Evolutionary conservation across 2,113 vertebrate species (phyloP).

Genomic region (Chrysochloris asiatica): DNA sequence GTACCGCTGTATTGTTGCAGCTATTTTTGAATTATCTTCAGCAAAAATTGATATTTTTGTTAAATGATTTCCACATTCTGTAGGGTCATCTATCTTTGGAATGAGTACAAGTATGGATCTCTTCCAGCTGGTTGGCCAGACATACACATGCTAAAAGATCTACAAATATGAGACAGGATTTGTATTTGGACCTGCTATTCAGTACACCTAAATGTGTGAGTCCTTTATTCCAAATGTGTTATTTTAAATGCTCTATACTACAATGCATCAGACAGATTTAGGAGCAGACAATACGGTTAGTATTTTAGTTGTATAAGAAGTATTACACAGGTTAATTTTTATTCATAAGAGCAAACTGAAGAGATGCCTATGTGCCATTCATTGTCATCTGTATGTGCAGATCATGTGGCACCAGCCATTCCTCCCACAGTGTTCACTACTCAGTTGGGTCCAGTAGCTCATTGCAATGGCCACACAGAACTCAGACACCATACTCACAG

Average conservation of each 20-base stretch:
- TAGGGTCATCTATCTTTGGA: too few relatives aligned
- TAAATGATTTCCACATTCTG: too few relatives aligned
- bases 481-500: too few relatives aligned
- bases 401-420: too few relatives aligned
- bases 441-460: too few relatives aligned
- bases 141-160: not conserved
- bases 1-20: too few relatives aligned
- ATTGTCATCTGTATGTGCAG: not conserved
- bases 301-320: not conserved
- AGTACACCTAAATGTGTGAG: not conserved
- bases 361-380: not conserved
- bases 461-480: too few relatives aligned
- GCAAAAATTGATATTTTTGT: too few relatives aligned
- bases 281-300: not conserved
- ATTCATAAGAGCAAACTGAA: not conserved
- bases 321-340: not conserved
- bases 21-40: too few relatives aligned
- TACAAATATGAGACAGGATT: not conserved
- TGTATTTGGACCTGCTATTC: not conserved
- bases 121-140: too few relatives aligned
- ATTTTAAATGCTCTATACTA: not conserved
- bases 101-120: too few relatives aligned
- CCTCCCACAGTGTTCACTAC: too few relatives aligned
- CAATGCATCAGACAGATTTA: not conserved
- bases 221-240: not conserved